Base-by-base conservation (phyloP, 2,888 invertebrate genomes). In the Drosophila meridiana region DNA sequence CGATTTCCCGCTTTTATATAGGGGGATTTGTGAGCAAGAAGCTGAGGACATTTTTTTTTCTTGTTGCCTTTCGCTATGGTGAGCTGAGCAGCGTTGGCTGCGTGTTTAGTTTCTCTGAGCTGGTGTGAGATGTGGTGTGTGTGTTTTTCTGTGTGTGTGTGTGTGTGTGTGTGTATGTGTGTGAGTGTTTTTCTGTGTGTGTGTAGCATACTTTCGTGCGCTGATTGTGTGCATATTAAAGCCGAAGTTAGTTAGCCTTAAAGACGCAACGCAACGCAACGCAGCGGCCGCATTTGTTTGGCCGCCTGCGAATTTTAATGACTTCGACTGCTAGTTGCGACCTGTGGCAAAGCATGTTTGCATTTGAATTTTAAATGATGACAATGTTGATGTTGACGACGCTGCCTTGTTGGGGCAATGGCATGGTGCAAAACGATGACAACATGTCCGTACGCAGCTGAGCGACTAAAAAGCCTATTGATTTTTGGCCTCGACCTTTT, bases 301-400 rank as follows among this genome's bases (percentile, higher is more conserved):
- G 80, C 68, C 84, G 75, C 80, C 78, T 82, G 74, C 80, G 78
- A 87, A 84, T 81, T 82, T 85, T 78, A 80, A 87, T 87, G 87
- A 87, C 75, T 82, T 79, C 45, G 69, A 50, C 45, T 53, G 61
- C 63, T 58, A 56, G 52, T 57, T 66, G 55, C 55, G 59, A 74
- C 74, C 75, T 78, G 76, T 61, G 62, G 47, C 65, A 65, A 68
- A 76, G 76, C 73, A 73, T 78, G 83, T 84, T 87, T 78, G 77
- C 73, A 83, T 88, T 88, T 89, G 77, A 89, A 86, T 89, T 89
- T 88, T 80, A 84, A 85, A 88, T 88, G 83, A 80, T 67, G 85
- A 88, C 82, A 76, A 70, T 72, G 78, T 71, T 68, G 73, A 61
- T 68, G 75, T 28, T 52, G 43, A 56, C 20, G 59, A 52, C 26